Evolutionary conservation across 2,888 invertebrate genomes (phyloP), one percentile per base, ranked within the genome.

Genomic region (Lamproptera curius): DNA sequence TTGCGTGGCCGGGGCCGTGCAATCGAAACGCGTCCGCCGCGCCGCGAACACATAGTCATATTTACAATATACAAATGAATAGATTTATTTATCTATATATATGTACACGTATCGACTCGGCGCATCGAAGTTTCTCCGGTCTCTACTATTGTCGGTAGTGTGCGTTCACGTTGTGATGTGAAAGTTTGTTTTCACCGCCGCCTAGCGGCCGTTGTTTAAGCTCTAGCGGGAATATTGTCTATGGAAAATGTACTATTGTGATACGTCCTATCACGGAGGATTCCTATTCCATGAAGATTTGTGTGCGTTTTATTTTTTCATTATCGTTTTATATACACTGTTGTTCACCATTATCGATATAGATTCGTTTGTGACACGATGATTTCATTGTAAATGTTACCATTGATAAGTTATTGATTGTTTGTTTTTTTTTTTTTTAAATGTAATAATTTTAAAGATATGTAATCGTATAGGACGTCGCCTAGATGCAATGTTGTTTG

Each of bases 331-430:
- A 81, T 79, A 73, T 80, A 75, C 76, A 76, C n/a, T n/a, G n/a
- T 76, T 73, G 66, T 78, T 78, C 76, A 71, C 73, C 73, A 64
- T 31, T 31, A 11, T 31, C 31, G 31, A 68, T 68, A n/a, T 73
- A 73, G 65, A 59, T 66, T 75, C 70, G 62, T 72, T 73, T 72
- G 71, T 71, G 73, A 68, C 61, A 23, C 10, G 67, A 74, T 73
- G 65, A 69, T 68, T 73, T 83, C 83, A 80, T 81, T 83, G 83
- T 85, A 80, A 81, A 83, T 83, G 84, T 86, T 85, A 85, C 85
- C 86, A 84, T 85, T 82, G 74, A 71, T 84, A 81, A 81, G 84
- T 83, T 83, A 82, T 78, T 74, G 68, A 71, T 72, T 63, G 72
- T 76, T 76, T 72, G 67, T 70, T 66, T 62, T 39, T 16, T 31